Conservation (phyloP, 2,797 vertebrate genomes). For the Myripristis murdjan region DNA sequence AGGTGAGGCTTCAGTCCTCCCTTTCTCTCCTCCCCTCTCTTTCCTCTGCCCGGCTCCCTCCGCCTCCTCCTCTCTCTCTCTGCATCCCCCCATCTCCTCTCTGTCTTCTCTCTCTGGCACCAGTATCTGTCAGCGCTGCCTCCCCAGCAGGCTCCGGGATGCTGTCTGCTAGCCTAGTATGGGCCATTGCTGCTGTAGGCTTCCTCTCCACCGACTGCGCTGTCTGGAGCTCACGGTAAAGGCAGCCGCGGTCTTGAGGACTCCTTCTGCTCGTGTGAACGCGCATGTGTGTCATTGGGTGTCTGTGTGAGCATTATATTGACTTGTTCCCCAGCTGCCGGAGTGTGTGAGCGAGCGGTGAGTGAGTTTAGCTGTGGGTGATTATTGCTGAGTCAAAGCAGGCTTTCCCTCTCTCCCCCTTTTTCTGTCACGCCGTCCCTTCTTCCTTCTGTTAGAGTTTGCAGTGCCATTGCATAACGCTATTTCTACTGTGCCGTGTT, state of each 20-base stretch:
- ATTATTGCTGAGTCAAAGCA: slow-evolving; percentile 84
- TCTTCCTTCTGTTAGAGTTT: slow-evolving; percentile 27
- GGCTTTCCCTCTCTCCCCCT: slow-evolving; percentile 3
- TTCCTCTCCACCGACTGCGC: slow-evolving; percentile 82
- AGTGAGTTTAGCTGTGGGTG: slow-evolving; percentile 43
- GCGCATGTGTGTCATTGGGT: slow-evolving; percentile 60
- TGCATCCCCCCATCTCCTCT: slow-evolving; percentile 24
- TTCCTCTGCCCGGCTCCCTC: slow-evolving; percentile 22
- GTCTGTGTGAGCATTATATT: slow-evolving; percentile 30
- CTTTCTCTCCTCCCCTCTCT: slow-evolving; percentile 55
- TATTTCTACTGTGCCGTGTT: slow-evolving; percentile 13
- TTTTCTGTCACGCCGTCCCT: slow-evolving; percentile 31
- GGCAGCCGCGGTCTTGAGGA: slow-evolving; percentile 49
- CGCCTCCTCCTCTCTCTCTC: slow-evolving; percentile 15
- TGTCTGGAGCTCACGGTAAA: slow-evolving; percentile 92
- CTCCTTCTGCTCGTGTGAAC: slow-evolving; percentile 35
- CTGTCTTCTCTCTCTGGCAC: slow-evolving; percentile 38
- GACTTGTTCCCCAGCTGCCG: slow-evolving; percentile 54
- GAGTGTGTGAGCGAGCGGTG: slow-evolving; percentile 31
- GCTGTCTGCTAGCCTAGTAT: slow-evolving; percentile 67
- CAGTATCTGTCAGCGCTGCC: slow-evolving; percentile 48
- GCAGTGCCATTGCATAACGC: slow-evolving; percentile 36
- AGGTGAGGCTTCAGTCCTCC: slow-evolving; percentile 80
- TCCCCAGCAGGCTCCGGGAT: slow-evolving; percentile 76
- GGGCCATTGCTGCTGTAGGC: slow-evolving; percentile 90